Percentiles rank a stretch among this genome's conserved stretches.
Conservation (phyloP, 37 sponge, comb jelly and placozoan species). For the Agelas oroides region DNA sequence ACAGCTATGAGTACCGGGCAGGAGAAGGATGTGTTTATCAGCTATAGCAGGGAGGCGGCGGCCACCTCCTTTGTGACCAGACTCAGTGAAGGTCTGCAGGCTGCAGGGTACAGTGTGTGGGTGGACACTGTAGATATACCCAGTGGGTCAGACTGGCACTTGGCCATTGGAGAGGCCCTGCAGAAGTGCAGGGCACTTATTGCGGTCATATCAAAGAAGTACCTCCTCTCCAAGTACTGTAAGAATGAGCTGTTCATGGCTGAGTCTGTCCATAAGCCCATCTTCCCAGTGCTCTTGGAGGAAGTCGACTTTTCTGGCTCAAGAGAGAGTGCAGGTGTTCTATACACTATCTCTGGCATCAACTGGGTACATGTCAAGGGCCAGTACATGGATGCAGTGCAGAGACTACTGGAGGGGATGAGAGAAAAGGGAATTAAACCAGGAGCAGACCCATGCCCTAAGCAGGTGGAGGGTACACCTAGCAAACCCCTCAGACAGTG, state of each 20-base stretch:
- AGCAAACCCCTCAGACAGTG: not conserved
- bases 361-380: conserved; percentile 59
- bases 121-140: conserved; percentile 64
- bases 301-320: conserved; percentile 34
- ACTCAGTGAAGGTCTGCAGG: conserved; percentile 54
- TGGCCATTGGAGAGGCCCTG: conserved; percentile 65
- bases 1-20: not conserved
- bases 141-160: conserved; percentile 71
- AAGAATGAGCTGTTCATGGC: conserved; percentile 70
- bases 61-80: conserved; percentile 19
- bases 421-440: too few species aligned
- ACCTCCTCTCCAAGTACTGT: conserved; percentile 66
- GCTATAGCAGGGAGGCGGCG: conserved; percentile 64
- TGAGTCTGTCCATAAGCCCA: conserved; percentile 34
- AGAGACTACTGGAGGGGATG: too few species aligned
- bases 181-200: conserved; percentile 56
- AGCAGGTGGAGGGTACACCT: too few species aligned
- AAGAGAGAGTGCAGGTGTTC: conserved; percentile 56
- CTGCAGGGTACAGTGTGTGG: conserved; percentile 58
- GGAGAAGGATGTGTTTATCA: conserved; percentile 58
- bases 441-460: too few species aligned
- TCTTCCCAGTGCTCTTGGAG: conserved; percentile 64
- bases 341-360: conserved; percentile 54
- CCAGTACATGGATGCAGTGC: not conserved
- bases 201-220: conserved; percentile 58